Conservation (phyloP, 2,797 vertebrate genomes). For the Tokudaia tokunoshimensis region DNA sequence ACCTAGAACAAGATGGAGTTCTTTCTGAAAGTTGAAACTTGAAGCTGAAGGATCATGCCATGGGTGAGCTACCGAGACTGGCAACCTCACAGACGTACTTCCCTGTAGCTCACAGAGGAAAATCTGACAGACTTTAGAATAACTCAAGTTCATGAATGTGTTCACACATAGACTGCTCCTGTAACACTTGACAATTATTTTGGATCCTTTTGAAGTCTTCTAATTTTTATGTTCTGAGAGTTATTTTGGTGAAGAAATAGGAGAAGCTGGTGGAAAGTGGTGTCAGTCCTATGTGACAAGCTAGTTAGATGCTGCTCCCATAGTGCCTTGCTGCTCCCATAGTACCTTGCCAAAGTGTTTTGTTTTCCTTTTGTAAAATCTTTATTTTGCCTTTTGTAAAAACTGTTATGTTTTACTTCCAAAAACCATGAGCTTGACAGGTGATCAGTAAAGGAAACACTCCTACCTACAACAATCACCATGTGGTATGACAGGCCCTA, state of each 20-base stretch:
- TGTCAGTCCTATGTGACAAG: background rate
- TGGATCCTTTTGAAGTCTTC: background rate
- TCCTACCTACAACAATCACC: background rate
- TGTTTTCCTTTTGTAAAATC: background rate
- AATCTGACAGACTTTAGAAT: background rate
- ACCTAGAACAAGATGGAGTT: background rate
- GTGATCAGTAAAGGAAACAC: background rate
- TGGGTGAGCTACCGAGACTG: background rate
- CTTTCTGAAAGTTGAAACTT: background rate
- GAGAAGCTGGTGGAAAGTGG: conserved; percentile 6
- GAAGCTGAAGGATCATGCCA: background rate
- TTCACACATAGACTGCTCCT: background rate
- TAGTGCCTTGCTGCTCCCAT: background rate
- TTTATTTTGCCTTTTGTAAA: background rate
- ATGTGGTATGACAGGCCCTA: background rate
- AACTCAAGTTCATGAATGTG: background rate
- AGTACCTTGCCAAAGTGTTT: background rate
- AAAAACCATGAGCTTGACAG: background rate
- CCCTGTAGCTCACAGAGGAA: background rate
- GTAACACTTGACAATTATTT: background rate
- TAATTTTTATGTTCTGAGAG: background rate
- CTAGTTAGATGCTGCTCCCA: background rate
- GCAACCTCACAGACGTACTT: background rate
- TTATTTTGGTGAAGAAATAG: conserved; percentile 11
- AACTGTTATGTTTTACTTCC: conserved; percentile 16